Conservation (phyloP, 1,140 invertebrate species). For the Hyphantria cunea region DNA sequence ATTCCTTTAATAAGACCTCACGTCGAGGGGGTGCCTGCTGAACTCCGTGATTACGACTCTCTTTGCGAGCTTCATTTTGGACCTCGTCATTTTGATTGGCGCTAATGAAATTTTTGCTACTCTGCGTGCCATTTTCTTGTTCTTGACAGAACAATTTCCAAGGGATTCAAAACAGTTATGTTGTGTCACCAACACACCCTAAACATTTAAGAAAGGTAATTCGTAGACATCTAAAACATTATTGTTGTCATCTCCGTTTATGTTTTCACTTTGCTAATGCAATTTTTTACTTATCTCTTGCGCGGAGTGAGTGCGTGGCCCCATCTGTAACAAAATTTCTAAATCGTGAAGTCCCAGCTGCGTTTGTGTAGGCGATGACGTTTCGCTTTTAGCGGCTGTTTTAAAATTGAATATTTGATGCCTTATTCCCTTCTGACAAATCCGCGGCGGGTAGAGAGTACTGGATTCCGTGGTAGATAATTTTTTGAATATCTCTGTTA, state of each 20-base stretch:
- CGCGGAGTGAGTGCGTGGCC: conserved; percentile 69
- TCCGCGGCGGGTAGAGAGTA: conserved; percentile 65
- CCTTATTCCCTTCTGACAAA: conserved; percentile 78
- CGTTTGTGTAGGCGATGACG: conserved; percentile 72
- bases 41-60: conserved; percentile 80
- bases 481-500: conserved; percentile 72
- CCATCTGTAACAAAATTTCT: conserved; percentile 79
- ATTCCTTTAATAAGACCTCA: conserved; percentile 82
- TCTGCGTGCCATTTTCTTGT: conserved; percentile 72
- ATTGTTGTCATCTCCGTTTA: conserved; percentile 71
- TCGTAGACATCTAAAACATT: conserved; percentile 63
- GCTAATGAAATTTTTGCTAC: conserved; percentile 82
- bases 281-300: conserved; percentile 76
- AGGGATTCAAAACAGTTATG: conserved; percentile 57
- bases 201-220: conserved; percentile 68
- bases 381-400: conserved; percentile 81
- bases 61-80: conserved; percentile 78
- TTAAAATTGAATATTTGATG: conserved; percentile 82
- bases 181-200: conserved; percentile 68
- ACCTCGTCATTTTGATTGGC: conserved; percentile 81
- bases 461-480: conserved; percentile 66
- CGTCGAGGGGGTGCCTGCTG: conserved; percentile 75
- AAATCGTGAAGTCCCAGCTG: conserved; percentile 78
- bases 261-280: conserved; percentile 77
- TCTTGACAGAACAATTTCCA: conserved; percentile 77